These are phyloP conservation scores for Trachops cirrhosus DNA, from an alignment of 2,797 vertebrate species.

Conservation along the genomic window DNA sequence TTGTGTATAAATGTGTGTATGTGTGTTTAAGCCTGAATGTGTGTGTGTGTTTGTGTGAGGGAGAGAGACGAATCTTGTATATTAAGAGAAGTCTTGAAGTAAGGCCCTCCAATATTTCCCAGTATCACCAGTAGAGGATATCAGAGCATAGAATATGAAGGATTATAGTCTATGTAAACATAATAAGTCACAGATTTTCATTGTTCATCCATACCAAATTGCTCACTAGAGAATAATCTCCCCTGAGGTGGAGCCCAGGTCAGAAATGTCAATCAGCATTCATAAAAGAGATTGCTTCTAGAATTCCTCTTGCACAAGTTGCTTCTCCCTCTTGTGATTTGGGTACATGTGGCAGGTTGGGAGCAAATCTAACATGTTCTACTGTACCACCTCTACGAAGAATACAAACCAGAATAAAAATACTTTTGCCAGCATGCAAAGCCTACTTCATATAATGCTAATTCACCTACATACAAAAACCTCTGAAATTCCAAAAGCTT, in stretches of 20 bases:
- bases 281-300: constrained; percentile 43
- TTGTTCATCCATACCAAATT: background rate
- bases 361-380: constrained; percentile 45
- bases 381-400: background rate
- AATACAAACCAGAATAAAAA: background rate
- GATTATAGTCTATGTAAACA: background rate
- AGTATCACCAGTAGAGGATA: background rate
- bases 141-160: background rate
- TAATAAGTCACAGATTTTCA: constrained; percentile 44
- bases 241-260: background rate
- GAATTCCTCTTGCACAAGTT: constrained; percentile 30
- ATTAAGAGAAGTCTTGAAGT: background rate
- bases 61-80: constrained; percentile 10
- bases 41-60: background rate
- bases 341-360: constrained; percentile 19
- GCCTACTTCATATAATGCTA: background rate
- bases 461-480: background rate
- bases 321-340: constrained; percentile 30
- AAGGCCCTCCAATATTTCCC: constrained; percentile 17
- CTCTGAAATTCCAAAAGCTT: background rate
- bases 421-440: background rate
- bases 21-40: background rate
- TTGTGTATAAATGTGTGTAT: constrained; percentile 26
- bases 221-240: constrained; percentile 41
- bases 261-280: constrained; percentile 24